phyloP scores from a whole-genome alignment of 1,140 invertebrate genomes.

The Brachionus calyciflorus region DNA sequence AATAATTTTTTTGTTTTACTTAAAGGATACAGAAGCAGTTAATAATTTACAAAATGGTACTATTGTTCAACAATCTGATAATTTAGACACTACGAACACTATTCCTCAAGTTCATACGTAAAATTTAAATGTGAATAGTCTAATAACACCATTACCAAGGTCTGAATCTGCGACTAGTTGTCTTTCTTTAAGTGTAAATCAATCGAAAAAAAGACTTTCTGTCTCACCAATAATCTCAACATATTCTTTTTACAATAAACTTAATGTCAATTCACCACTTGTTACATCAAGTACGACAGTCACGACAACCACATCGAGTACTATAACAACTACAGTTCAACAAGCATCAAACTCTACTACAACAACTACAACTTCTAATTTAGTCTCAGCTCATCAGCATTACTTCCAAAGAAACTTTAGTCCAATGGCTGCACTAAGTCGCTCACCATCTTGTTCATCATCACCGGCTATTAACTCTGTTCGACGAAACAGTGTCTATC shows the following conservation, averaged over 20 bases:
- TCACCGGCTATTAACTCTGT: slow-evolving; percentile 36
- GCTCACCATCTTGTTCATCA: slow-evolving; percentile 25
- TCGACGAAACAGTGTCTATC: slow-evolving; percentile 9
- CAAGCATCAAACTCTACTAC: too few species aligned
- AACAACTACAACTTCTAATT: not conserved
- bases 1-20: too few species aligned
- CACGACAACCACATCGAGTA: not conserved
- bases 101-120: too few species aligned
- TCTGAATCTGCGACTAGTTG: slow-evolving; percentile 1
- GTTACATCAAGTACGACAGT: slow-evolving; percentile 16
- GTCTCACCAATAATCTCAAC: slow-evolving; percentile 44
- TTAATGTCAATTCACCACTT: slow-evolving; percentile 36
- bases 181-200: slow-evolving; percentile 6
- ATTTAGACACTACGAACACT: too few species aligned
- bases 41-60: too few species aligned
- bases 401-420: slow-evolving; percentile 42
- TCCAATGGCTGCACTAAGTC: slow-evolving; percentile 14
- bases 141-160: not conserved
- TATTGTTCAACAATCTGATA: too few species aligned
- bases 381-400: slow-evolving; percentile 35
- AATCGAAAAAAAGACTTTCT: slow-evolving; percentile 30
- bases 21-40: too few species aligned
- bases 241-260: slow-evolving; percentile 34
- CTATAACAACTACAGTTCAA: not conserved
- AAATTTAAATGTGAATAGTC: not conserved